These are phyloP conservation scores for Gymnocephalus cernua DNA, from an alignment of 2,113 vertebrate genomes.

Conservation along the genomic window DNA sequence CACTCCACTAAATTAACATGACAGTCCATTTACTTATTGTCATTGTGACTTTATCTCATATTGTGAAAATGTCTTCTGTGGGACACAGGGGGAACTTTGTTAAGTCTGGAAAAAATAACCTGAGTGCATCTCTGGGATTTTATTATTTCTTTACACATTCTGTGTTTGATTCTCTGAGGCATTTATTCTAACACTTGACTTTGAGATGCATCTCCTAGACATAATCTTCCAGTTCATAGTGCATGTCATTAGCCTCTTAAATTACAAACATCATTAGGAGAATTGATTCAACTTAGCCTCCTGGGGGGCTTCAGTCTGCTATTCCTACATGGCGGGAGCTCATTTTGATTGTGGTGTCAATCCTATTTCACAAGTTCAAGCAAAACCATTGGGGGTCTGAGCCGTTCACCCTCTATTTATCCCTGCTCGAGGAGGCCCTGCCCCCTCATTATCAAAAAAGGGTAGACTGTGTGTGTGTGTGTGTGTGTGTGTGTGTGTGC, in stretches of 20 bases:
- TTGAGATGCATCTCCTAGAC: conserved; percentile 65
- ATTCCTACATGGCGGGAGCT: conserved; percentile 52
- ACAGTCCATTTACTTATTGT: not conserved
- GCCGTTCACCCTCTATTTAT: conserved; percentile 58
- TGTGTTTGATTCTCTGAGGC: conserved; percentile 22
- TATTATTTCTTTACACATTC: conserved; percentile 13
- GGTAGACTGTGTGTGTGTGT: conserved; percentile 14
- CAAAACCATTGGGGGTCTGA: conserved; percentile 57
- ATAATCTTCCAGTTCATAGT: conserved; percentile 79
- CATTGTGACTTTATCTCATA: not conserved
- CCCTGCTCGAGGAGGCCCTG: conserved; percentile 42
- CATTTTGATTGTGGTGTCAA: conserved; percentile 73
- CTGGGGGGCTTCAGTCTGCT: conserved; percentile 68
- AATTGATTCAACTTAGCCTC: conserved; percentile 81
- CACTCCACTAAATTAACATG: not conserved
- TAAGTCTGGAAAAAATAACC: not conserved
- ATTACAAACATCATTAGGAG: conserved; percentile 84
- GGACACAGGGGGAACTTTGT: not conserved
- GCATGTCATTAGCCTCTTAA: conserved; percentile 83
- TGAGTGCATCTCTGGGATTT: not conserved
- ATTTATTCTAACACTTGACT: conserved; percentile 66
- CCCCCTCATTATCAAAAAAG: conserved; percentile 60
- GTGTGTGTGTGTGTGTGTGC: conserved; percentile 17
- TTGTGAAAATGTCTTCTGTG: not conserved
- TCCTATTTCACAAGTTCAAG: conserved; percentile 77